Evolutionary conservation across 2,888 invertebrate genomes (phyloP), one percentile per base, ranked within the genome.

Genomic region (Xylophagus ater): DNA sequence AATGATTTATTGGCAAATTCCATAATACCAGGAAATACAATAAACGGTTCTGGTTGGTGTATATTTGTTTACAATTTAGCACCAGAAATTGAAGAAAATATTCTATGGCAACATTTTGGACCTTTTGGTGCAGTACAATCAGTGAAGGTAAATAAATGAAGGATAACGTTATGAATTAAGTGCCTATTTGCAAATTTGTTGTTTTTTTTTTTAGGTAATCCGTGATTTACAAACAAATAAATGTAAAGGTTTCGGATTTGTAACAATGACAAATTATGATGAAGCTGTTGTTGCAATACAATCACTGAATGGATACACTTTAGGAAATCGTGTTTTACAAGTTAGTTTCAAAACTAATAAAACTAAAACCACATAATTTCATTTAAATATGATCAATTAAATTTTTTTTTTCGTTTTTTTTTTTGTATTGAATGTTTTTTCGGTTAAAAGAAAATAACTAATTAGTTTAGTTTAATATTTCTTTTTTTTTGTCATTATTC

Each of bases 231-330:
- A 88, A 58, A 92, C 92, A 51, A 90, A 89, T 71, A 96, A 96
- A 69, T 96, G 94, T 73, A 94, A 93, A 73, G 96, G 96, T 46
- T 96, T 93, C 65, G 96, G 93, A 48, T 94, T 94, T 67, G 93
- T 96, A 50, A 94, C 93, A 47, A 96, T 96, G 94, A 92, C 92
- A 59, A 92, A 93, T 67, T 94, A 96, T 65, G 93, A 94, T 61
- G 94, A 96, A 67, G 90, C 94, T 37, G 81, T 92, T 43, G 83
- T 90, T 54, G 94, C 96, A 51, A 94, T 94, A 59, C 89, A 92
- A 68, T 88, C 89, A 47, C 74, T 96, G 60, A 94, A 96, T 67
- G 94, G 94, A 55, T 93, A 92, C 69, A 87, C 89, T 52, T 73
- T 96, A 59, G 90, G 90, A 57, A 92, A 90, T 67, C 82, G 94